Percentiles rank a stretch among this genome's conserved stretches.
Evolutionary conservation across 2,888 invertebrate genomes (phyloP).

Genomic region (Acronicta alni): DNA sequence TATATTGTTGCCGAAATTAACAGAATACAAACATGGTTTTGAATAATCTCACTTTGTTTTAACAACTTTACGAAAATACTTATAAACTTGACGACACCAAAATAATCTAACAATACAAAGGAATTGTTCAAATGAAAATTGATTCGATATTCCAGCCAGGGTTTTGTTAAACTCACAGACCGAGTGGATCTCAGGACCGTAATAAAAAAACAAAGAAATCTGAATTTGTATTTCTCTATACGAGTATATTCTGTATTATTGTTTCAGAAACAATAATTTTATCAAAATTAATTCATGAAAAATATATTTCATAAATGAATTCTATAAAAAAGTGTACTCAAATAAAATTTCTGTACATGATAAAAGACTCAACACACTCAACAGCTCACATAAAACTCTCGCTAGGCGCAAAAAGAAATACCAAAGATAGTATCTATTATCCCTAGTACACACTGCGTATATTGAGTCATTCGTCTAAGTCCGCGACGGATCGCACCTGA

Average conservation of each 20-base stretch:
- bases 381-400: constrained; percentile 29
- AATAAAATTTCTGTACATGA: constrained; percentile 17
- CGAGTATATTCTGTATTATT: no score
- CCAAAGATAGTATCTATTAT: constrained; percentile 15
- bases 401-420: constrained; percentile 16
- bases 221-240: no score
- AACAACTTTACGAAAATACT: background rate
- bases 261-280: no score
- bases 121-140: constrained; percentile 33
- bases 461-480: constrained; percentile 39
- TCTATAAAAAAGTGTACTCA: no score
- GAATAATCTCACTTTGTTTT: constrained; percentile 11
- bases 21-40: background rate
- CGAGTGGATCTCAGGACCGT: constrained; percentile 22
- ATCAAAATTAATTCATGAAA: no score
- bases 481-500: constrained; percentile 34
- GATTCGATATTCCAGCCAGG: constrained; percentile 24
- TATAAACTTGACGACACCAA: no score
- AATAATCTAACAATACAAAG: constrained; percentile 6
- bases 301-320: no score
- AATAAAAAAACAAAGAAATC: constrained; percentile 10
- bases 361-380: constrained; percentile 27
- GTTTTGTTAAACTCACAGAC: constrained; percentile 22
- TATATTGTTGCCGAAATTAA: no score
- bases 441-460: constrained; percentile 36